Percentiles rank a stretch among this genome's conserved stretches.
Evolutionary conservation across 2,888 invertebrate species (phyloP).

Genomic region (Emmelina monodactyla): DNA sequence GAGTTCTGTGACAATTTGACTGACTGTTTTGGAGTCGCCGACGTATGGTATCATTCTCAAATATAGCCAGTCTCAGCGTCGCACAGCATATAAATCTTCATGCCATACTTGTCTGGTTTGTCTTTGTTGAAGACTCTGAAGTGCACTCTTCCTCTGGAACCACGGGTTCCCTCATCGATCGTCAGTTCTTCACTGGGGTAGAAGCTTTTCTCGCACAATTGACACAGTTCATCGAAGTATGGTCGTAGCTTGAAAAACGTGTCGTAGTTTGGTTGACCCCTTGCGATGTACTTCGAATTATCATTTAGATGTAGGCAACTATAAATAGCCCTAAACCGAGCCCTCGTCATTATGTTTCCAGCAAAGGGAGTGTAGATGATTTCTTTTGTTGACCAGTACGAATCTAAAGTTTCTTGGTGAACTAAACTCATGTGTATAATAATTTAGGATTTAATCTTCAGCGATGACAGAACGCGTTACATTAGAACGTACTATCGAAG

Average conservation of each 20-base stretch:
- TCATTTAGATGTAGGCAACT: constrained; percentile 17
- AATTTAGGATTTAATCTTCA: constrained; percentile 9
- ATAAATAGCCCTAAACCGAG: constrained; percentile 16
- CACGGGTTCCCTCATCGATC: constrained; percentile 16
- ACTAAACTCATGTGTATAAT: constrained; percentile 14
- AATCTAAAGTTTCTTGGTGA: constrained; percentile 15
- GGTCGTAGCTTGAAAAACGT: constrained; percentile 14
- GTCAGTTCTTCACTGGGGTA: constrained; percentile 14
- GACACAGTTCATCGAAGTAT: constrained; percentile 15
- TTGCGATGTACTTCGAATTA: constrained; percentile 15
- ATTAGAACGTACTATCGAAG: too few species aligned
- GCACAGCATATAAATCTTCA: constrained; percentile 15
- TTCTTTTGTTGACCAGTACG: constrained; percentile 16
- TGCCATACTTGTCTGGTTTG: constrained; percentile 16
- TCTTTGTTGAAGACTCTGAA: constrained; percentile 16
- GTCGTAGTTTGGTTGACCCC: constrained; percentile 12
- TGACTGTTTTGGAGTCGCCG: constrained; percentile 14
- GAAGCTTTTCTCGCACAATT: constrained; percentile 11
- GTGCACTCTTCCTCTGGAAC: constrained; percentile 13
- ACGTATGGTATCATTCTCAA: constrained; percentile 15
- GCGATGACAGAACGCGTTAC: too few species aligned
- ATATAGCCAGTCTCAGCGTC: constrained; percentile 15
- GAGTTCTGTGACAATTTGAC: constrained; percentile 9
- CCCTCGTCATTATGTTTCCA: constrained; percentile 12
- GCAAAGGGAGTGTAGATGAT: constrained; percentile 15